Evolutionary conservation across 2,888 invertebrate species (phyloP).

Genomic region (Apeira syringaria): DNA sequence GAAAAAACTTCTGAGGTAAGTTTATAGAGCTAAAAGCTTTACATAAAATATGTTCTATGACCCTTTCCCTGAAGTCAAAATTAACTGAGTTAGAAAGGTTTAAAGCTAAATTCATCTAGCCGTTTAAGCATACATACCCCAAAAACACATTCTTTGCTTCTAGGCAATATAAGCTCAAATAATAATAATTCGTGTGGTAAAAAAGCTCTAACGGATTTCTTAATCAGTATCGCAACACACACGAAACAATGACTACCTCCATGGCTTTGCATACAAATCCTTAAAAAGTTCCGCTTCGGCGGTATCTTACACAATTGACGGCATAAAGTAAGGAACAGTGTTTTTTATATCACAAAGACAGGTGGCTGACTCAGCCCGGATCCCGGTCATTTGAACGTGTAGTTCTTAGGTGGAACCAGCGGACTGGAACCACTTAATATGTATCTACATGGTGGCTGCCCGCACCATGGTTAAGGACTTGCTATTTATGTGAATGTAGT

Average conservation of each 20-base stretch:
- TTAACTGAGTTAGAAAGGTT: too few relatives aligned
- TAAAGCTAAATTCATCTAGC: too few relatives aligned
- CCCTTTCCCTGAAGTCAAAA: too few relatives aligned
- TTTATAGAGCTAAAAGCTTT: too few relatives aligned
- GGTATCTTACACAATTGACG: conserved; percentile 29
- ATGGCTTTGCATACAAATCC: conserved; percentile 7
- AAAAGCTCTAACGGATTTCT: conserved; percentile 1
- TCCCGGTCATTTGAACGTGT: conserved; percentile 39
- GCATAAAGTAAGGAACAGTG: conserved; percentile 27
- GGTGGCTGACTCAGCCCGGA: conserved; percentile 46
- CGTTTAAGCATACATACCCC: too few relatives aligned
- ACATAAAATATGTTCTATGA: too few relatives aligned
- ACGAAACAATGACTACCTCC: conserved; percentile 4
- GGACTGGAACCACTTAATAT: conserved; percentile 26
- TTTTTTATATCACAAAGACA: conserved; percentile 34
- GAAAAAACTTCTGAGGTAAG: too few relatives aligned
- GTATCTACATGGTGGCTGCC: conserved; percentile 18
- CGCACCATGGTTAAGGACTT: conserved; percentile 1
- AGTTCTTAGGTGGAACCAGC: conserved; percentile 20
- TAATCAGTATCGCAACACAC: background rate
- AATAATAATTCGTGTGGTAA: too few relatives aligned
- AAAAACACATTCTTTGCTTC: too few relatives aligned
- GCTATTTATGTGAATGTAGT: background rate
- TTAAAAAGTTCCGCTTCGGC: conserved; percentile 32
- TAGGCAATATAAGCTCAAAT: too few relatives aligned